Conservation (phyloP, 2,797 vertebrate species). For the Mormyrops attenuatus region DNA sequence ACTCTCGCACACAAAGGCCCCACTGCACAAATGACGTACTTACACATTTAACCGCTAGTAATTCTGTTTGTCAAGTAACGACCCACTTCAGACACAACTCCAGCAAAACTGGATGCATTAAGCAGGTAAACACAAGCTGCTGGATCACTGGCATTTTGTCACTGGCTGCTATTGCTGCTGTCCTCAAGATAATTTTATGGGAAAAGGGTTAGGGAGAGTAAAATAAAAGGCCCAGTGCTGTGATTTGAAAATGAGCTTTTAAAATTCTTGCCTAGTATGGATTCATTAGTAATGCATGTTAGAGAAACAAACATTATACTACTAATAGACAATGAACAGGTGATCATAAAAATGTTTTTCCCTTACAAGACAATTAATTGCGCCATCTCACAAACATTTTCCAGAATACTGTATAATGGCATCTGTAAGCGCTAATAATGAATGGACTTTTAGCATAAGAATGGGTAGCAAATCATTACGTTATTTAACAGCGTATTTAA, state of each 20-base stretch:
- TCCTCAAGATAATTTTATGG: neutral
- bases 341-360: conserved; percentile 67
- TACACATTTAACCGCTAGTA: neutral
- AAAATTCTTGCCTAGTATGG: conserved; percentile 47
- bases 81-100: neutral
- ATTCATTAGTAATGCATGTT: conserved; percentile 70
- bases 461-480: conserved; percentile 65
- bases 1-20: neutral
- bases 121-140: neutral
- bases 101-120: neutral
- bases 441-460: conserved; percentile 60
- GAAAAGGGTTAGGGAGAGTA: neutral
- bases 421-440: conserved; percentile 64
- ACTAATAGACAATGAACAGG: conserved; percentile 64
- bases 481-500: conserved; percentile 74
- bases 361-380: conserved; percentile 68
- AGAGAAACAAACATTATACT: conserved; percentile 68
- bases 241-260: neutral
- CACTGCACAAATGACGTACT: neutral
- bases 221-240: neutral
- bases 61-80: neutral
- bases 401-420: conserved; percentile 59
- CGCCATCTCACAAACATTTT: conserved; percentile 72
- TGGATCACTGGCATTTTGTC: neutral
- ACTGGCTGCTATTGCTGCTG: neutral